Conservation (phyloP, 2,888 invertebrate genomes). For the Drosophila meridiana region DNA sequence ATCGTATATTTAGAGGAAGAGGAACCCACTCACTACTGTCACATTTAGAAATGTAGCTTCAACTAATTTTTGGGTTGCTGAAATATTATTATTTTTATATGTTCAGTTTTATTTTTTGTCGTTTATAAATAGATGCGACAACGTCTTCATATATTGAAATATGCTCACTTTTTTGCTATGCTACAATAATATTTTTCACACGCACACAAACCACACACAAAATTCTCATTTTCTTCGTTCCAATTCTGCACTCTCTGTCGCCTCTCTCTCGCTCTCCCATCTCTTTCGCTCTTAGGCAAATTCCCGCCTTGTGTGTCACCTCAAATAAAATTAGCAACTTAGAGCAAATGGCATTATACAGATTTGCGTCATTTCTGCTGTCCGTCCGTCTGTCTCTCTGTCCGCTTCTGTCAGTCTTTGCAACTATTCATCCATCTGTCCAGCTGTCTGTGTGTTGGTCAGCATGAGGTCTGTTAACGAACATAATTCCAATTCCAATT, state of each 20-base stretch:
- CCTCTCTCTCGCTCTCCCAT: conserved; percentile 3
- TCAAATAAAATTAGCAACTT: conserved; percentile 81
- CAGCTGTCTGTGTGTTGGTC: conserved; percentile 12
- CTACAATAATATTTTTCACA: conserved; percentile 62
- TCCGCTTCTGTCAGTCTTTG: not conserved
- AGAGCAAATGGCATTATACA: conserved; percentile 73
- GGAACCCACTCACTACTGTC: conserved; percentile 80
- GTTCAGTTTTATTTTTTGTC: conserved; percentile 31
- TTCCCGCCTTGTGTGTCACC: conserved; percentile 82
- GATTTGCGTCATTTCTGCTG: conserved; percentile 75
- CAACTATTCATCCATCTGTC: not conserved
- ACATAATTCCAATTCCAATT: conserved; percentile 47
- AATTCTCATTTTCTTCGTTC: conserved; percentile 44
- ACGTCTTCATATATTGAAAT: conserved; percentile 57
- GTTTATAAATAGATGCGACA: conserved; percentile 66
- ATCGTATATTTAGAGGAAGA: conserved; percentile 26
- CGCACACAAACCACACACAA: conserved; percentile 12
- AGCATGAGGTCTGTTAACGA: conserved; percentile 34
- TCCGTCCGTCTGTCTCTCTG: conserved; percentile 3
- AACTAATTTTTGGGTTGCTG: conserved; percentile 78
- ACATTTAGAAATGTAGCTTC: conserved; percentile 83
- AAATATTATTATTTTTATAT: conserved; percentile 62
- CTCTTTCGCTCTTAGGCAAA: conserved; percentile 30
- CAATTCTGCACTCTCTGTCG: conserved; percentile 5
- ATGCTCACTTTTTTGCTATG: conserved; percentile 60